Conservation (phyloP, 1,140 invertebrate genomes). For the Drosophila santomea region DNA sequence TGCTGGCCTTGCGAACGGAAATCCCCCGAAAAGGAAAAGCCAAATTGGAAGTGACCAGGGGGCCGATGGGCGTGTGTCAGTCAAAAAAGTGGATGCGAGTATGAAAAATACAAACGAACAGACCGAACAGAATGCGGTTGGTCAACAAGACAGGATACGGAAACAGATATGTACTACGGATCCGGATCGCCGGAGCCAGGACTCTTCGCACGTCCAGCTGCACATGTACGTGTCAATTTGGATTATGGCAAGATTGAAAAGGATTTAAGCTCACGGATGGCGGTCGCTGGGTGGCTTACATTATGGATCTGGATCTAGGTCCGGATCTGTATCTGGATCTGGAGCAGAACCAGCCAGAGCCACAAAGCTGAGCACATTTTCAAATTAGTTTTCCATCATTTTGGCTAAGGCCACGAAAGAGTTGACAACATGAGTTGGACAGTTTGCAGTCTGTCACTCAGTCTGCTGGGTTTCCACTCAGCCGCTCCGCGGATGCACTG, state of each 20-base stretch:
- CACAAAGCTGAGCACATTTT: conserved; percentile 64
- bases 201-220: conserved; percentile 46
- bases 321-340: neutral
- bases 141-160: conserved; percentile 68
- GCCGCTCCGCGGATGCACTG: conserved; percentile 50
- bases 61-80: conserved; percentile 47
- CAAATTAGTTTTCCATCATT: conserved; percentile 77
- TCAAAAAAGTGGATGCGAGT: conserved; percentile 56
- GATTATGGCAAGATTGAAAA: conserved; percentile 76
- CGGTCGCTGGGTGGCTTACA: conserved; percentile 13
- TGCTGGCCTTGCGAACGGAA: conserved; percentile 57
- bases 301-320: conserved; percentile 15
- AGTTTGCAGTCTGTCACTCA: conserved; percentile 31
- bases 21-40: conserved; percentile 65
- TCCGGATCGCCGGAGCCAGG: conserved; percentile 20
- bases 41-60: conserved; percentile 76
- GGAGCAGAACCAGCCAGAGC: neutral
- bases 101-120: conserved; percentile 81
- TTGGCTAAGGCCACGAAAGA: conserved; percentile 39
- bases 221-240: conserved; percentile 71
- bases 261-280: conserved; percentile 53
- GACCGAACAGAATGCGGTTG: conserved; percentile 65
- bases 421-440: conserved; percentile 44
- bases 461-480: conserved; percentile 16
- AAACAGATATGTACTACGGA: conserved; percentile 5